Percentiles rank a stretch among this genome's conserved stretches.
Conservation (phyloP, 2,113 vertebrate genomes). For the Dipodomys merriami region DNA sequence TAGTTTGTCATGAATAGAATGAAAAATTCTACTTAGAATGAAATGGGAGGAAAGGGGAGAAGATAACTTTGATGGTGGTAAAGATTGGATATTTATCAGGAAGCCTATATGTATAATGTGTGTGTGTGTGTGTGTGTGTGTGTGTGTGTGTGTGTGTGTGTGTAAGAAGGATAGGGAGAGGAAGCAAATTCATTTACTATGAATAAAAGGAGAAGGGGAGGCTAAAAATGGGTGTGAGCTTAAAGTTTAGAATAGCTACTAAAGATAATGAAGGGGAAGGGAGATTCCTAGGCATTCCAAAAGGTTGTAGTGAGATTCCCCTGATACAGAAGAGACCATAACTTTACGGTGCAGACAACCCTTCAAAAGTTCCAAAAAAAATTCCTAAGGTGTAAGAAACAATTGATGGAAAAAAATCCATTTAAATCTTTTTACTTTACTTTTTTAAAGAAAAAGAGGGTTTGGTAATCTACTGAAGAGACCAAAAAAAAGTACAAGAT, state of each 20-base stretch:
- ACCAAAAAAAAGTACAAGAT: not conserved
- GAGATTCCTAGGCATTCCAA: not conserved
- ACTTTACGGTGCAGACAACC: not conserved
- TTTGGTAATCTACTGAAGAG: not conserved
- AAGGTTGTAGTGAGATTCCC: not conserved
- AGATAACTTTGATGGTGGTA: constrained; percentile 17
- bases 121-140: not conserved
- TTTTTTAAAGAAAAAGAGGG: not conserved
- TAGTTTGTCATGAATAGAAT: not conserved
- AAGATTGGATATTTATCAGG: not conserved
- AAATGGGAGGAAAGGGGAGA: not conserved
- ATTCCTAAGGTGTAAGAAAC: not conserved
- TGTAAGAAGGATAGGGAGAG: not conserved
- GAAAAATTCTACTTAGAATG: not conserved
- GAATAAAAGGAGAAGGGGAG: not conserved
- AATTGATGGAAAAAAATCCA: not conserved
- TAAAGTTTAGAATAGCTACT: not conserved
- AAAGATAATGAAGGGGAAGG: not conserved
- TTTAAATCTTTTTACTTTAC: not conserved
- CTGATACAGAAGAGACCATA: not conserved
- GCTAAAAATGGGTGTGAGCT: not conserved
- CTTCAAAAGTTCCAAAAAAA: not conserved
- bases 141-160: not conserved
- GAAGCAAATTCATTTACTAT: not conserved
- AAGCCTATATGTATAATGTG: not conserved